A percentile compares a stretch with the other conserved stretches of the same genome.
Evolutionary conservation across 2,797 vertebrate genomes (phyloP).

Genomic region (Aldrovandia affinis): DNA sequence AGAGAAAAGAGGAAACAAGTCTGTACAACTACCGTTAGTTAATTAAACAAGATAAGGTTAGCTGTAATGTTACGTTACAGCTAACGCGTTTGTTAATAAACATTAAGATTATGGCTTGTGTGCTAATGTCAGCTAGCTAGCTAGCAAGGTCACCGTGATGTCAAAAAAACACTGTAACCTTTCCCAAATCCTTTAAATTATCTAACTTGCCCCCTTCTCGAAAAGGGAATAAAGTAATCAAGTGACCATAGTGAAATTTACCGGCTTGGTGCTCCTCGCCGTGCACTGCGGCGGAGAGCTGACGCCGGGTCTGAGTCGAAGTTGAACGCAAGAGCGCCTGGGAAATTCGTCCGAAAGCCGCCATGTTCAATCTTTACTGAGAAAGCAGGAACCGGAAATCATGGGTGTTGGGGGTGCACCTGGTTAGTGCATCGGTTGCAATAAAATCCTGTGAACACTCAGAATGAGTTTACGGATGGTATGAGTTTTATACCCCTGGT

Average conservation of each 20-base stretch:
- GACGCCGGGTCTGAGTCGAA: constrained; percentile 62
- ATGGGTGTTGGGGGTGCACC: neutral
- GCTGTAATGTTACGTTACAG: neutral
- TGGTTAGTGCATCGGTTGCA: too few relatives aligned
- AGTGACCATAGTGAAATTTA: neutral
- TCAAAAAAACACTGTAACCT: neutral
- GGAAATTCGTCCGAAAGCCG: constrained; percentile 60
- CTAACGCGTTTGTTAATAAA: too few relatives aligned
- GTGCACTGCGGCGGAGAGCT: constrained; percentile 67
- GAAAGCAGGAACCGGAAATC: constrained; percentile 17
- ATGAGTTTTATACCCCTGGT: too few relatives aligned
- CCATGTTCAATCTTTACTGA: constrained; percentile 57
- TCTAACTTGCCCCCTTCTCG: neutral
- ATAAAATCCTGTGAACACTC: too few relatives aligned
- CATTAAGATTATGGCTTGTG: too few relatives aligned
- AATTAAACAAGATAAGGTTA: too few relatives aligned
- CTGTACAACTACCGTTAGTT: too few relatives aligned
- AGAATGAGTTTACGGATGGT: too few relatives aligned
- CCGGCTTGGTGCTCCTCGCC: constrained; percentile 56
- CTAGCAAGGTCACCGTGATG: constrained; percentile 22
- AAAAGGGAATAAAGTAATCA: neutral
- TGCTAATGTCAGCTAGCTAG: neutral
- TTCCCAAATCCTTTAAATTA: too few relatives aligned
- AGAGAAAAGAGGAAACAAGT: neutral
- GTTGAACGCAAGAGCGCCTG: constrained; percentile 53